Evolutionary conservation across 2,113 vertebrate species (phyloP).

Genomic region (Dendropsophus ebraccatus): DNA sequence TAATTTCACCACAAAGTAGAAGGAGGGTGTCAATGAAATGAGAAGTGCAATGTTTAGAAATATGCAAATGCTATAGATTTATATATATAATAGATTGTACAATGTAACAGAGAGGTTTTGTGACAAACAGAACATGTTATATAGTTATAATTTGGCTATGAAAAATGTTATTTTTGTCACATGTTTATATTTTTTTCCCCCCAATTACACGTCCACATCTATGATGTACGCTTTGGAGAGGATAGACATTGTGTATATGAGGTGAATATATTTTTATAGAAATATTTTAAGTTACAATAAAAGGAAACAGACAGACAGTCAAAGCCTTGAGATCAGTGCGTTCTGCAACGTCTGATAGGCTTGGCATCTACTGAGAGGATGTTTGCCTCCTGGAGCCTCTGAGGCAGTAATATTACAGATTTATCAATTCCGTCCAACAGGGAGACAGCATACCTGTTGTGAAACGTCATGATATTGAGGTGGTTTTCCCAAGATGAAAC

Average conservation of each 20-base stretch:
- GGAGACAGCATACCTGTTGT: too few species aligned
- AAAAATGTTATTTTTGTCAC: conserved; percentile 23
- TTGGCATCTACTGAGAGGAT: not conserved
- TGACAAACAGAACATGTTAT: not conserved
- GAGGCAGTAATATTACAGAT: not conserved
- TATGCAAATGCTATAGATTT: conserved; percentile 28
- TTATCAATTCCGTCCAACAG: too few species aligned
- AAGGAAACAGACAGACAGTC: too few species aligned
- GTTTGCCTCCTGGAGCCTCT: not conserved
- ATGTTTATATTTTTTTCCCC: not conserved
- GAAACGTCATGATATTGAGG: too few species aligned
- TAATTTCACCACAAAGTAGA: not conserved
- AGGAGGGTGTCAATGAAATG: not conserved
- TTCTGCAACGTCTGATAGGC: not conserved
- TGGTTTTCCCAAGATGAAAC: too few species aligned
- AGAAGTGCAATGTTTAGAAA: not conserved
- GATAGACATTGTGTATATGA: not conserved
- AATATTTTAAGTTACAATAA: not conserved
- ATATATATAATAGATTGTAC: conserved; percentile 5
- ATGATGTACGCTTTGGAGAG: not conserved
- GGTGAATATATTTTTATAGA: conserved; percentile 17
- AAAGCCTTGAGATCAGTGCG: not conserved
- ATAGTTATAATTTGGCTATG: conserved; percentile 4
- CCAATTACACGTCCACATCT: not conserved
- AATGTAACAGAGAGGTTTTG: conserved; percentile 11